These are phyloP conservation scores for Gallirallus australis DNA, from an alignment of 2,797 vertebrate genomes.

Conservation along the genomic window DNA sequence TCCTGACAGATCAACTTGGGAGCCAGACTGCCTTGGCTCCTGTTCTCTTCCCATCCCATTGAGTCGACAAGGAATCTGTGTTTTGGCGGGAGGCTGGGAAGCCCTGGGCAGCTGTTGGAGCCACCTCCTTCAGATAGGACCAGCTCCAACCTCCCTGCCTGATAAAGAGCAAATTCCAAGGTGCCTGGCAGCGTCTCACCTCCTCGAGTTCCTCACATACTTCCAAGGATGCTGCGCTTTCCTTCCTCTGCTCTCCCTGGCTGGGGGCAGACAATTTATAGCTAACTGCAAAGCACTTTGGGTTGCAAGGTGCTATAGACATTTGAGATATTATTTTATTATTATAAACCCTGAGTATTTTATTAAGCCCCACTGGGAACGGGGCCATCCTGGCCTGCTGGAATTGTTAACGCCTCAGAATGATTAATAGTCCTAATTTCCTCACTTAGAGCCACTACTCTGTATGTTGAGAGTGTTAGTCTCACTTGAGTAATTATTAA, in stretches of 20 bases:
- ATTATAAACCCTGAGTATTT: constrained; percentile 62
- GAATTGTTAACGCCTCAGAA: constrained; percentile 63
- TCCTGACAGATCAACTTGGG: neutral
- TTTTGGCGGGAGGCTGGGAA: constrained; percentile 10
- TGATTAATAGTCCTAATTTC: constrained; percentile 76
- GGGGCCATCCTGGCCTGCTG: constrained; percentile 67
- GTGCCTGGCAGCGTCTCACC: constrained; percentile 40
- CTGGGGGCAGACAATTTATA: constrained; percentile 28
- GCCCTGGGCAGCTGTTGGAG: neutral
- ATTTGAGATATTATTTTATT: constrained; percentile 54
- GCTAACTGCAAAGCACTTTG: constrained; percentile 5
- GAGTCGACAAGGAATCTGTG: neutral
- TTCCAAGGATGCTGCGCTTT: constrained; percentile 31
- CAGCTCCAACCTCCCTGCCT: constrained; percentile 6
- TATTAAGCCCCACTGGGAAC: constrained; percentile 67
- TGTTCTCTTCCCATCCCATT: neutral
- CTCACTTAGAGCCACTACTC: constrained; percentile 58
- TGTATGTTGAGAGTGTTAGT: constrained; percentile 20
- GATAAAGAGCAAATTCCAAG: constrained; percentile 36
- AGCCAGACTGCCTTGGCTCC: neutral
- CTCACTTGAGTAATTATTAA: constrained; percentile 49
- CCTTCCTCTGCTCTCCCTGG: constrained; percentile 11
- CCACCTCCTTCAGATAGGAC: constrained; percentile 7
- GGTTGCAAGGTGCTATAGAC: constrained; percentile 55
- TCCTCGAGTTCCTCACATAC: constrained; percentile 37